Percentiles rank a stretch among this genome's conserved stretches.
Conservation (phyloP, 2,888 invertebrate genomes). For the Acrocyrtus sp. region DNA sequence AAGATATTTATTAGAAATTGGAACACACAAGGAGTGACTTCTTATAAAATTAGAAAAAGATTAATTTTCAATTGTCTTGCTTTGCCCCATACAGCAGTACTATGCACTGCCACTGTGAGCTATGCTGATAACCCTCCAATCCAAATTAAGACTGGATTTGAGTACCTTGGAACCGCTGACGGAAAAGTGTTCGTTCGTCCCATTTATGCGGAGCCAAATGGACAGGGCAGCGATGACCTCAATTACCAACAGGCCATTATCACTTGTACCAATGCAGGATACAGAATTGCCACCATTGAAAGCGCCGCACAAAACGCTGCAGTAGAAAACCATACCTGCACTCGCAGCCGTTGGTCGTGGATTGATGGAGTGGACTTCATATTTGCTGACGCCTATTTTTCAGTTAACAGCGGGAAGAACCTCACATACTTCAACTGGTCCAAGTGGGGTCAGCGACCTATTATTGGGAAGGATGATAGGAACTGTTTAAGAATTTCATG, state of each 20-base stretch:
- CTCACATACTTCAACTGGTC: conserved; percentile 31
- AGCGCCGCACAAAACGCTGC: conserved; percentile 10
- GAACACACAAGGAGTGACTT: no score
- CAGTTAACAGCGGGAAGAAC: conserved; percentile 19
- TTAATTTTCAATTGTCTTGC: no score
- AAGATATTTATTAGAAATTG: no score
- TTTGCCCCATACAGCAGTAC: no score
- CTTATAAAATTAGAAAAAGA: no score
- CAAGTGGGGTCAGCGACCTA: background rate
- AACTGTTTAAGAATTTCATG: conserved; percentile 13
- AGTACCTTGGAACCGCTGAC: conserved; percentile 16
- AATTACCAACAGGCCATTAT: conserved; percentile 31
- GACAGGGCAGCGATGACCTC: background rate
- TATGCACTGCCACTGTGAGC: no score
- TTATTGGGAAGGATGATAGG: background rate
- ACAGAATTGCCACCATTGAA: conserved; percentile 13
- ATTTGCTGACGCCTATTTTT: conserved; percentile 21
- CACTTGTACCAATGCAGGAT: conserved; percentile 20
- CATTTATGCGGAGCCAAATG: background rate
- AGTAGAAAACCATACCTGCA: background rate
- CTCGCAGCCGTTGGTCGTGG: conserved; percentile 19
- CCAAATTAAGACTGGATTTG: conserved; percentile 20
- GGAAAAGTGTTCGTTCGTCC: conserved; percentile 26
- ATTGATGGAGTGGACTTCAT: conserved; percentile 31
- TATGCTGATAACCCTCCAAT: no score